A percentile compares a stretch with the other conserved stretches of the same genome.
phyloP scores from a whole-genome alignment of 2,797 vertebrate species.

The Crypturellus tataupa region DNA sequence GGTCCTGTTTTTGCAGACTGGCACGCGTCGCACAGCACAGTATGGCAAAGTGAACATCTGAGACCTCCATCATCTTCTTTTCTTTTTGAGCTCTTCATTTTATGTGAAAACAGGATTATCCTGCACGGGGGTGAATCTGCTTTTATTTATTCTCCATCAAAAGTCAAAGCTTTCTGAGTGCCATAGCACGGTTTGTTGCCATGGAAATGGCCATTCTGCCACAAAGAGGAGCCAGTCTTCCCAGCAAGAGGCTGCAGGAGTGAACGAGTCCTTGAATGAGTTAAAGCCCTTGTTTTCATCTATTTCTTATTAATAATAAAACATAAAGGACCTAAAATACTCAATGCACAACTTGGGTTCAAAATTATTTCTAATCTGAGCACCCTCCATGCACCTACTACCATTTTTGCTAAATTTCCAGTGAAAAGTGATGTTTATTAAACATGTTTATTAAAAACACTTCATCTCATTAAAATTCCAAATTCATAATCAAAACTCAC shows the following conservation, averaged over 20 bases:
- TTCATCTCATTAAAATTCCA: constrained; percentile 29
- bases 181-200: constrained; percentile 38
- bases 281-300: neutral
- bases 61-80: neutral
- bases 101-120: neutral
- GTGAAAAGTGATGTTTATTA: neutral
- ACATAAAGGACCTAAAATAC: neutral
- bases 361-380: neutral
- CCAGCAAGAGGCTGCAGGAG: neutral
- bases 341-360: neutral
- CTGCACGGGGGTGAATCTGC: constrained; percentile 16
- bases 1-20: neutral
- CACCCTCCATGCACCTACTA: neutral
- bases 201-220: constrained; percentile 50
- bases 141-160: constrained; percentile 39
- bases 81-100: neutral
- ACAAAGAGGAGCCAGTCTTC: neutral
- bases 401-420: neutral
- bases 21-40: neutral
- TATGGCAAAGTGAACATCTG: neutral
- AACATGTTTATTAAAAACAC: constrained; percentile 24
- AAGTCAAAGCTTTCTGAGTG: constrained; percentile 47
- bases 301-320: constrained; percentile 24
- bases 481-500: neutral
- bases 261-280: constrained; percentile 31